Conservation (phyloP, 2,797 vertebrate species). For the Coreius guichenoti region DNA sequence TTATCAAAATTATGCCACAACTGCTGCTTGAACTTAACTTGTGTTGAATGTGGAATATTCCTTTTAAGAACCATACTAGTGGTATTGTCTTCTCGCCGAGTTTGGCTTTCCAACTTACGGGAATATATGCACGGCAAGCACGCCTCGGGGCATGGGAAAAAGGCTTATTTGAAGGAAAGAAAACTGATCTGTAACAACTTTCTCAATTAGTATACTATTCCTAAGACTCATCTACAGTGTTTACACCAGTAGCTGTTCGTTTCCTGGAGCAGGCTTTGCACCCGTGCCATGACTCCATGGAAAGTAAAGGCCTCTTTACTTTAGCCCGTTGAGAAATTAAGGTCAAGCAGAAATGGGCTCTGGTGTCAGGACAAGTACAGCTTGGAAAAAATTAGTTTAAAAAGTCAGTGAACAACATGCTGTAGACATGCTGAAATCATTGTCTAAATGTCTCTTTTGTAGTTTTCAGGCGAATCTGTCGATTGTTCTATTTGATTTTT, state of each 20-base stretch:
- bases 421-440: constrained; percentile 21
- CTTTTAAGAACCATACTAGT: constrained; percentile 25
- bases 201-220: constrained; percentile 72
- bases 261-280: constrained; percentile 62
- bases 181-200: constrained; percentile 63
- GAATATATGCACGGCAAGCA: constrained; percentile 57
- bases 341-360: constrained; percentile 15
- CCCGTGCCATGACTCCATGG: constrained; percentile 59
- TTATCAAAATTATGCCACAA: not conserved
- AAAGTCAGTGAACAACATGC: constrained; percentile 6
- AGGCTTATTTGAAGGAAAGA: constrained; percentile 70
- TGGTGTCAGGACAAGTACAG: constrained; percentile 13
- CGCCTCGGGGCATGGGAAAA: constrained; percentile 65
- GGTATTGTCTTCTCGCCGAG: constrained; percentile 17
- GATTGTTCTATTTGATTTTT: not conserved
- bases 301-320: constrained; percentile 63
- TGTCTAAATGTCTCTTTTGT: constrained; percentile 1
- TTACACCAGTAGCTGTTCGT: constrained; percentile 56
- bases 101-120: constrained; percentile 24
- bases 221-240: constrained; percentile 52
- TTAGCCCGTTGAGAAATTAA: constrained; percentile 62
- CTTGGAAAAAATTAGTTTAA: constrained; percentile 32
- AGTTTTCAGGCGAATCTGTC: not conserved
- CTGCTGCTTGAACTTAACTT: constrained; percentile 3
- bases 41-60: constrained; percentile 12